A percentile compares a stretch with the other conserved stretches of the same genome.
phyloP scores from a whole-genome alignment of 2,888 invertebrate genomes.

The Spodoptera exigua region DNA sequence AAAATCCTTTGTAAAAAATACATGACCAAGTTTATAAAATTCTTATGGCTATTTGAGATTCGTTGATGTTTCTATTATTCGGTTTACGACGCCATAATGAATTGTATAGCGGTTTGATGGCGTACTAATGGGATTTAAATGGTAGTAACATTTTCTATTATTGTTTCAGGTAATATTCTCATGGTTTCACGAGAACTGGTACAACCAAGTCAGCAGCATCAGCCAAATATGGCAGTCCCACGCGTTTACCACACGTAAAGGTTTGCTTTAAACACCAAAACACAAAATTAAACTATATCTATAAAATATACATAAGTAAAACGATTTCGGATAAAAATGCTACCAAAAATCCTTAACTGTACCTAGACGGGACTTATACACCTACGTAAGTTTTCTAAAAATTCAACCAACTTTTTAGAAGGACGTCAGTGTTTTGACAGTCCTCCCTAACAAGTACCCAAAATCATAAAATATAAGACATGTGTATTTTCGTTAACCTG shows the following conservation, averaged over 20 bases:
- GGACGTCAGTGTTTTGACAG: no score
- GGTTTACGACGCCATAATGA: conserved; percentile 59
- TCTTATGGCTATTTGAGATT: conserved; percentile 66
- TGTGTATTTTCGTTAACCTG: conserved; percentile 6
- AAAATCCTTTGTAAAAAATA: conserved; percentile 66
- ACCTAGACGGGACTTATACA: no score
- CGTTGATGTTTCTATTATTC: conserved; percentile 54
- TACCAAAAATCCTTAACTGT: no score
- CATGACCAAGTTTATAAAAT: conserved; percentile 60
- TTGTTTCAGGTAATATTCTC: conserved; percentile 63
- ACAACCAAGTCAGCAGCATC: conserved; percentile 12
- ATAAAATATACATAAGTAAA: no score
- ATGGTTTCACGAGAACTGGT: conserved; percentile 13
- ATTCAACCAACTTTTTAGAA: no score
- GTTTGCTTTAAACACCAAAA: conserved; percentile 13
- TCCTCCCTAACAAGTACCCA: no score
- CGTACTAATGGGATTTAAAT: conserved; percentile 54
- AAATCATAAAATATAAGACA: conserved; percentile 2
- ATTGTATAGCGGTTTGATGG: conserved; percentile 53
- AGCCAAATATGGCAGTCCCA: conserved; percentile 6
- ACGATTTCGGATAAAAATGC: no score
- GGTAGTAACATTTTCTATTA: conserved; percentile 46
- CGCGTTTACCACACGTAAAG: conserved; percentile 13
- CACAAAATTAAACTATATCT: no score
- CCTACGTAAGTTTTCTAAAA: no score